These are phyloP conservation scores for Malthinus flaveolus DNA, from an alignment of 2,888 invertebrate genomes.

Conservation along the genomic window DNA sequence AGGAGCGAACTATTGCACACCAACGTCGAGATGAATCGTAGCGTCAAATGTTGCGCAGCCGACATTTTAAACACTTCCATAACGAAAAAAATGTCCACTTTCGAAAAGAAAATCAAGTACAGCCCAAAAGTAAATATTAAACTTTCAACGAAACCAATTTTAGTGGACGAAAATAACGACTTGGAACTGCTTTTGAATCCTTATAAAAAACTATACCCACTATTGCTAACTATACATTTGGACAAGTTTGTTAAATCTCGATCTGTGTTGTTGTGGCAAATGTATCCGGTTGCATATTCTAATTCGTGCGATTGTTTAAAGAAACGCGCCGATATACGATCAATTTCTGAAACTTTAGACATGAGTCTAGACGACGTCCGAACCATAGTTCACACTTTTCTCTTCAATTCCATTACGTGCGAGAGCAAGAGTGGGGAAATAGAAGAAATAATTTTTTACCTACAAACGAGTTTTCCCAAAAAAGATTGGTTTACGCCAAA, in stretches of 20 bases:
- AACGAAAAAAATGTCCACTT: background rate
- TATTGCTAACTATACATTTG: slow-evolving; percentile 6
- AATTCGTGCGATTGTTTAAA: background rate
- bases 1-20: background rate
- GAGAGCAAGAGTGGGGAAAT: background rate
- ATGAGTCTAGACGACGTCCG: slow-evolving; percentile 10
- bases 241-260: background rate
- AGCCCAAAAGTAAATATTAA: slow-evolving; percentile 8
- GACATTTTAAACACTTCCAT: slow-evolving; percentile 7
- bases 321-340: slow-evolving; percentile 7
- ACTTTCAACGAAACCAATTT: slow-evolving; percentile 8
- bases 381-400: slow-evolving; percentile 11
- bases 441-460: background rate
- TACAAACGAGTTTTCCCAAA: background rate
- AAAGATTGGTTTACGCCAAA: background rate
- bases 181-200: slow-evolving; percentile 9
- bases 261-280: slow-evolving; percentile 12
- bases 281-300: background rate
- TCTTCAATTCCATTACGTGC: slow-evolving; percentile 14
- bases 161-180: slow-evolving; percentile 13
- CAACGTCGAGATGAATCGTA: background rate
- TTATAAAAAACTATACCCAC: slow-evolving; percentile 5
- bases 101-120: background rate
- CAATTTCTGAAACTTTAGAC: slow-evolving; percentile 2
- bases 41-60: slow-evolving; percentile 9